Percentiles rank a stretch among this genome's conserved stretches.
These are phyloP conservation scores for Trematomus loennbergii DNA, from an alignment of 2,113 vertebrate genomes.

Conservation along the genomic window DNA sequence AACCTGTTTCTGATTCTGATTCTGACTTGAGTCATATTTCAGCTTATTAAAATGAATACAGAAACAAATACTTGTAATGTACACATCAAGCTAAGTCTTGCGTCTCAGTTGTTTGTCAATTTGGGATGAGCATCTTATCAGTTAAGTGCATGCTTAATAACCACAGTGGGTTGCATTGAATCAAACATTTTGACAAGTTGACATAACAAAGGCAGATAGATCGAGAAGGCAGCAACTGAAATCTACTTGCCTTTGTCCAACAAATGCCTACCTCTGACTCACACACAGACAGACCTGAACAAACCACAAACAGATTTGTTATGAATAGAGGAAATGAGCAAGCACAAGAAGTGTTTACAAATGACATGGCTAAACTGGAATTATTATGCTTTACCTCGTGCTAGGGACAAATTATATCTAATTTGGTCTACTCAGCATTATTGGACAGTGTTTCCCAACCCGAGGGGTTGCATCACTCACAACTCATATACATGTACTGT, in stretches of 20 bases:
- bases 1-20: no score
- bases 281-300: conserved; percentile 16
- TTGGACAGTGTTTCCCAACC: neutral
- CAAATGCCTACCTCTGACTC: neutral
- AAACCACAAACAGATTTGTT: conserved; percentile 10
- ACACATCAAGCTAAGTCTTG: no score
- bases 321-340: conserved; percentile 1
- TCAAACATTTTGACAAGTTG: neutral
- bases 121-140: conserved; percentile 21
- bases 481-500: neutral
- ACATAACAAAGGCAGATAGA: conserved; percentile 6
- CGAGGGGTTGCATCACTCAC: neutral
- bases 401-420: neutral
- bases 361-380: neutral
- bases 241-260: conserved; percentile 1
- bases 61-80: no score
- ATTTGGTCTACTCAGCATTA: neutral
- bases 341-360: neutral
- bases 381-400: neutral
- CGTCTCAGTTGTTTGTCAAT: neutral
- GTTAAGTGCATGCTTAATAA: conserved; percentile 6
- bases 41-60: neutral
- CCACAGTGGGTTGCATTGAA: neutral
- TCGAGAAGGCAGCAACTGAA: neutral
- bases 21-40: neutral